Percentiles rank a stretch among this genome's conserved stretches.
phyloP scores from a whole-genome alignment of 2,113 vertebrate species.

The Notiomystis cincta region DNA sequence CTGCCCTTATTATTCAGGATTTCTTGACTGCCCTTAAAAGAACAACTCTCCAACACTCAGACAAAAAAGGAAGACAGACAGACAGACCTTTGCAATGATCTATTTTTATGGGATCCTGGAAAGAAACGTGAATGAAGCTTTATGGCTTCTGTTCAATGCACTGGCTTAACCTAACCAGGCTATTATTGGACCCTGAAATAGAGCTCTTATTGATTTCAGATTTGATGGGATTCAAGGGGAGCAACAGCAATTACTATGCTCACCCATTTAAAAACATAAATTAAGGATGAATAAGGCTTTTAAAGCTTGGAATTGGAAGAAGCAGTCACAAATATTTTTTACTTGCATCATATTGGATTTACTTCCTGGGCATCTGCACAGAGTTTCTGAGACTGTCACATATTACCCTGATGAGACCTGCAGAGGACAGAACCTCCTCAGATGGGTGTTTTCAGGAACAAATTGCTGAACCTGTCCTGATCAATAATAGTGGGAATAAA shows the following conservation, averaged over 20 bases:
- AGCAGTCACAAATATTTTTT: not conserved
- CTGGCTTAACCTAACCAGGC: not conserved
- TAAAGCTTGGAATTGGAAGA: constrained; percentile 27
- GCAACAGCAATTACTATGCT: constrained; percentile 32
- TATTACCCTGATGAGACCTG: not conserved
- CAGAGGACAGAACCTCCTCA: not conserved
- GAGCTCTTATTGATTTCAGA: constrained; percentile 42
- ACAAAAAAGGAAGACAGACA: not conserved
- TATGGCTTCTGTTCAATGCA: constrained; percentile 12
- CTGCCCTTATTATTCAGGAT: not conserved
- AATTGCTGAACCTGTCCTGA: not conserved
- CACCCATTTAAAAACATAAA: constrained; percentile 51
- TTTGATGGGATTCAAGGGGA: constrained; percentile 33
- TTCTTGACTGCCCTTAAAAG: not conserved
- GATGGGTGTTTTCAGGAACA: not conserved
- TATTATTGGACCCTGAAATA: constrained; percentile 24
- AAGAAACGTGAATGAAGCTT: constrained; percentile 14
- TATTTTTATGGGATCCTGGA: not conserved
- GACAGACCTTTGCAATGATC: not conserved
- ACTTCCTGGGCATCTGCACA: not conserved
- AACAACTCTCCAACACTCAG: not conserved
- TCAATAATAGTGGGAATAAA: not conserved
- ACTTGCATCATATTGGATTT: not conserved
- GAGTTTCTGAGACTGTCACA: not conserved
- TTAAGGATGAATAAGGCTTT: constrained; percentile 43